A percentile compares a stretch with the other conserved stretches of the same genome.
Conservation (phyloP, 1,140 invertebrate species). For the Dendrolimus kikuchii region DNA sequence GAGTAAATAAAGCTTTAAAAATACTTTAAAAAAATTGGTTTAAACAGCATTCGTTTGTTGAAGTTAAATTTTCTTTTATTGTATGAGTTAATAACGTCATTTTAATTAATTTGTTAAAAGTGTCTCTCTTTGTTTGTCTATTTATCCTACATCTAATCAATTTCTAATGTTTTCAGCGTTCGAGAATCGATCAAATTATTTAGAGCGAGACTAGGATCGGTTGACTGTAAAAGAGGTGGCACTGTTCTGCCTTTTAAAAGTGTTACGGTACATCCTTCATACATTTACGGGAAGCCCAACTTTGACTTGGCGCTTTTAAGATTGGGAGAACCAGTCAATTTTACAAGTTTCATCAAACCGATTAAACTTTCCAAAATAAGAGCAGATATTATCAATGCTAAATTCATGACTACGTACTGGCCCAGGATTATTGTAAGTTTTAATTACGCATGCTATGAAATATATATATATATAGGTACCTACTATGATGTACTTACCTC, state of each 20-base stretch:
- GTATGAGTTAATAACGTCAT: too few relatives aligned
- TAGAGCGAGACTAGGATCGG: slow-evolving; percentile 39
- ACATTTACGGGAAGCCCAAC: slow-evolving; percentile 24
- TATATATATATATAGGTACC: neutral
- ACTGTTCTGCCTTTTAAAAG: slow-evolving; percentile 32
- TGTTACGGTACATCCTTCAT: slow-evolving; percentile 44
- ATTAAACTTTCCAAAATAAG: slow-evolving; percentile 26
- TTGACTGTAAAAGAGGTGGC: slow-evolving; percentile 54
- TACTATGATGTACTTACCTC: neutral
- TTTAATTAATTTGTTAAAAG: too few relatives aligned
- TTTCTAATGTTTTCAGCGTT: slow-evolving; percentile 28
- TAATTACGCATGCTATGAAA: neutral
- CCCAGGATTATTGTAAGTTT: slow-evolving; percentile 50
- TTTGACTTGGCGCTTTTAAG: slow-evolving; percentile 41
- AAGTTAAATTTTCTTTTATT: too few relatives aligned
- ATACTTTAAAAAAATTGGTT: too few relatives aligned
- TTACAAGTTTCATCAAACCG: slow-evolving; percentile 26
- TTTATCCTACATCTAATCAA: neutral
- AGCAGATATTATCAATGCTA: slow-evolving; percentile 31
- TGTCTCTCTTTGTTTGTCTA: neutral
- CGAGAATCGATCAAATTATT: slow-evolving; percentile 47
- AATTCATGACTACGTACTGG: slow-evolving; percentile 51
- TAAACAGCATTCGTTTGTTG: too few relatives aligned
- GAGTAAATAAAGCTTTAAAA: too few relatives aligned
- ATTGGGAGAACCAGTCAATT: slow-evolving; percentile 21